Conservation (phyloP, 1,140 invertebrate genomes). For the Ephestia elutella region DNA sequence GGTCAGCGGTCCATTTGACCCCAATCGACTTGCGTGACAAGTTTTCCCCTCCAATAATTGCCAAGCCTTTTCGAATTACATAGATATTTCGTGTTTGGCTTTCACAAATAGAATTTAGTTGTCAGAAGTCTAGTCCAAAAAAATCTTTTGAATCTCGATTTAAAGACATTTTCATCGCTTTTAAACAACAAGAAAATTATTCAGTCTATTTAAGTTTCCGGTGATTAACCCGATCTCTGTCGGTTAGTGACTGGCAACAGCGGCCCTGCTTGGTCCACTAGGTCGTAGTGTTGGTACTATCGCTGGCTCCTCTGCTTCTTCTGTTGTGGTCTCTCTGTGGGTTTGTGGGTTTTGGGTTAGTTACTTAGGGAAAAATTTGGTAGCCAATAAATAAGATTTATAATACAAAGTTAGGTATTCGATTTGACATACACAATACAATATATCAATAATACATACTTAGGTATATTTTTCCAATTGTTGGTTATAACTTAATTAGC, state of each 20-base stretch:
- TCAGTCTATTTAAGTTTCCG: no score
- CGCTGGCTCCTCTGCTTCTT: slow-evolving; percentile 45
- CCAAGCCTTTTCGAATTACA: not conserved
- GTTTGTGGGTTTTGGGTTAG: not conserved
- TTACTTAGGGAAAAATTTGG: not conserved
- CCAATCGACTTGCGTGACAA: slow-evolving; percentile 4
- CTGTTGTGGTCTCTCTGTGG: slow-evolving; percentile 40
- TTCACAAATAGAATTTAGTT: not conserved
- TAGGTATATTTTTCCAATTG: no score
- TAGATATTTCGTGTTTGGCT: not conserved
- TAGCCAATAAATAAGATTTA: no score
- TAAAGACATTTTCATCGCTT: not conserved
- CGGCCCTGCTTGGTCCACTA: slow-evolving; percentile 37
- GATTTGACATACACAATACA: no score
- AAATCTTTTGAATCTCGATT: not conserved
- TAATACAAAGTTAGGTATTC: no score
- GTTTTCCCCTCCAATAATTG: not conserved
- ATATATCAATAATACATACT: no score
- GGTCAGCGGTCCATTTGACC: slow-evolving; percentile 4
- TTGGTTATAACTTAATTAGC: no score
- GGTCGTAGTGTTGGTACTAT: slow-evolving; percentile 54
- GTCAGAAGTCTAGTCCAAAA: not conserved
- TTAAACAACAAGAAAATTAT: not conserved
- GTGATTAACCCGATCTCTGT: not conserved
- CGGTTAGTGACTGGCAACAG: slow-evolving; percentile 43